Base-by-base conservation (phyloP, 2,113 vertebrate genomes). In the Pardalotus punctatus region DNA sequence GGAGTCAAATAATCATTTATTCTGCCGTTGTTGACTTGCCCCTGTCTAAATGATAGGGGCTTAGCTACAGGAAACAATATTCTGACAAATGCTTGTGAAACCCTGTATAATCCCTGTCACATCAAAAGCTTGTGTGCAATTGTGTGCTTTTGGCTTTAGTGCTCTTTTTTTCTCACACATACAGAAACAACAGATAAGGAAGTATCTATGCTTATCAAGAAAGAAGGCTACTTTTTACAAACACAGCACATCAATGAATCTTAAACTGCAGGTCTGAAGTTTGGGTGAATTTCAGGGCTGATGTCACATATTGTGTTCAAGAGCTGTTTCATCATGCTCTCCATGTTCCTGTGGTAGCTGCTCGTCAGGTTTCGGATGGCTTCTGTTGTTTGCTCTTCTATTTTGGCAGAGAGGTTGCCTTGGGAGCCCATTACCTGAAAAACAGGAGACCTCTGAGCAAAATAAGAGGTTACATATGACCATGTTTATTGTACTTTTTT, bases 371-470 rank as follows among this genome's bases (percentile, higher is more conserved):
- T 96, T 64, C 48, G 94, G 54, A 98, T 38, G 22, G 94, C 96
- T 94, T 81, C 93, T 58, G n/a, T 54, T 8, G 98, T 97, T 95
- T 98, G 97, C 14, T 96, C 97, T 79, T 98, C 98, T 89, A 98
- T 95, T 94, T 98, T 98, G 53, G 94, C 76, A 22, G 97, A 96
- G 45, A 98, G 56, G n/a, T 98, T 95, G 57, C 98, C 96, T 85
- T 98, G 98, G 45, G 98, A 98, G 65, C 98, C 98, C 98, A 98
- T 98, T 80, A 97, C 94, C 98, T 98, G 53, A 60, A 95, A 96
- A 86, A 72, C 48, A 97, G 72, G 90, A 81, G 69, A 61, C 33
- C 33, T 91, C 60, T 81, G 38, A 88, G 28, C 7, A 47, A 43
- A 61, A 25, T 18, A 31, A 42, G 81, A 35, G 31, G 2, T 21